These are phyloP conservation scores for Sebastolobus alascanus DNA, from an alignment of 2,797 vertebrate species.

Conservation along the genomic window DNA sequence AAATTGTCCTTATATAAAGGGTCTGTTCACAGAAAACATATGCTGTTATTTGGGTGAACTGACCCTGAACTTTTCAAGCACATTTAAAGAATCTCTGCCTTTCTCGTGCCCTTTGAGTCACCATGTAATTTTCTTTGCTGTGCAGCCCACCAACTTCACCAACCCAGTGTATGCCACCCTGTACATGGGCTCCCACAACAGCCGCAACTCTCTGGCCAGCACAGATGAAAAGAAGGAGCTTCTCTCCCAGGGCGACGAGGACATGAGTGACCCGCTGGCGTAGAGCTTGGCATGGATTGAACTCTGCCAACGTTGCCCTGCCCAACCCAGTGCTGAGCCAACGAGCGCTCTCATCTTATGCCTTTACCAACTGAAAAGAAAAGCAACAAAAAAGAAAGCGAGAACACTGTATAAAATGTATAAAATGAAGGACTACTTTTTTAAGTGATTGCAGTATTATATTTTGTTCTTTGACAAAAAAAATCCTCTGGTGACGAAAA, in stretches of 20 bases:
- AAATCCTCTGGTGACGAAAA: slow-evolving; percentile 81
- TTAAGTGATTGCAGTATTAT: slow-evolving; percentile 99
- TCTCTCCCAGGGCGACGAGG: slow-evolving; percentile 93
- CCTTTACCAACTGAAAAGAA: slow-evolving; percentile 84
- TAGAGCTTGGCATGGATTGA: slow-evolving; percentile 81
- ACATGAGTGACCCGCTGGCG: slow-evolving; percentile 94
- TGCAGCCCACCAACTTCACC: slow-evolving; percentile 98
- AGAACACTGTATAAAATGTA: slow-evolving; percentile 98
- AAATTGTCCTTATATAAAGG: no score
- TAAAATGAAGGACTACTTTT: slow-evolving; percentile 99
- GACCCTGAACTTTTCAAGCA: slow-evolving; percentile 49
- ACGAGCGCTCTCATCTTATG: slow-evolving; percentile 74
- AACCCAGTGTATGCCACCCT: slow-evolving; percentile 98
- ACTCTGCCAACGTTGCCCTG: slow-evolving; percentile 69
- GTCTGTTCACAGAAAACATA: no score
- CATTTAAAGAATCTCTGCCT: neutral
- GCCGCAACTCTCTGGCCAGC: slow-evolving; percentile 97
- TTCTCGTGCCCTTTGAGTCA: slow-evolving; percentile 14
- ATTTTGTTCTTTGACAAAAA: slow-evolving; percentile 89
- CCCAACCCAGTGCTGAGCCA: slow-evolving; percentile 67
- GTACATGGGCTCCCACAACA: slow-evolving; percentile 97
- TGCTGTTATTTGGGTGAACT: no score
- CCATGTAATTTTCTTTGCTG: slow-evolving; percentile 47
- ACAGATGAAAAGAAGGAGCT: slow-evolving; percentile 98
- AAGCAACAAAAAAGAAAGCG: slow-evolving; percentile 82